Percentiles rank a stretch among this genome's conserved stretches.
Evolutionary conservation across 1,140 invertebrate species (phyloP).

Genomic region (Leguminivora glycinivorella): DNA sequence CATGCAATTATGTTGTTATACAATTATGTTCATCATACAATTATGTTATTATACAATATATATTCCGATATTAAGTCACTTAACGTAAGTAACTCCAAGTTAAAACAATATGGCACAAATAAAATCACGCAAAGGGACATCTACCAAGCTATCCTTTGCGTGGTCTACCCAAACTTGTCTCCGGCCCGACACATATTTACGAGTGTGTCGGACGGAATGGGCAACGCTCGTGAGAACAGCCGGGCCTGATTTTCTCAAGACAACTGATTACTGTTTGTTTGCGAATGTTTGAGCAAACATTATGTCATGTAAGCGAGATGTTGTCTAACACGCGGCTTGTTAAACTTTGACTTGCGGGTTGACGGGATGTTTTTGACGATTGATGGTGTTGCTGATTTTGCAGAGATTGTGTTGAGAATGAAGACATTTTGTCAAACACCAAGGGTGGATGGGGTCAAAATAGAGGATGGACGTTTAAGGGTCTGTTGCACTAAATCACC

Average conservation of each 20-base stretch:
- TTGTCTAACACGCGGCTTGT: background rate
- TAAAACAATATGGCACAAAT: too few species aligned
- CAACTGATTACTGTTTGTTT: constrained; percentile 52
- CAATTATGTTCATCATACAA: too few species aligned
- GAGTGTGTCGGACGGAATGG: constrained; percentile 42
- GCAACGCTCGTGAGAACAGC: constrained; percentile 56
- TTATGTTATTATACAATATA: too few species aligned
- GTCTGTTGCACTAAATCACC: too few species aligned
- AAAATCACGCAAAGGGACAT: too few species aligned
- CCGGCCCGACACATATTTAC: constrained; percentile 21
- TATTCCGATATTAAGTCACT: too few species aligned
- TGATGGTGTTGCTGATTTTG: background rate
- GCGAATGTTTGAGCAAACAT: constrained; percentile 42
- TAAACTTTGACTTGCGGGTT: constrained; percentile 12
- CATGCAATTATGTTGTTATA: too few species aligned
- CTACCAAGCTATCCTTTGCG: too few species aligned
- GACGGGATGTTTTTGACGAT: background rate
- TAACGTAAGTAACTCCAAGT: too few species aligned
- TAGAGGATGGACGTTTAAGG: too few species aligned
- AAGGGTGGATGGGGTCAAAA: too few species aligned
- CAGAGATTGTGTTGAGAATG: background rate
- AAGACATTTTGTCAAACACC: too few species aligned
- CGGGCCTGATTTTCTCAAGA: constrained; percentile 58
- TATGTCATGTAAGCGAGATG: constrained; percentile 11
- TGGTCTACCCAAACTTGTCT: background rate